phyloP scores from a whole-genome alignment of 2,888 invertebrate genomes.

The Conistra vaccinii region DNA sequence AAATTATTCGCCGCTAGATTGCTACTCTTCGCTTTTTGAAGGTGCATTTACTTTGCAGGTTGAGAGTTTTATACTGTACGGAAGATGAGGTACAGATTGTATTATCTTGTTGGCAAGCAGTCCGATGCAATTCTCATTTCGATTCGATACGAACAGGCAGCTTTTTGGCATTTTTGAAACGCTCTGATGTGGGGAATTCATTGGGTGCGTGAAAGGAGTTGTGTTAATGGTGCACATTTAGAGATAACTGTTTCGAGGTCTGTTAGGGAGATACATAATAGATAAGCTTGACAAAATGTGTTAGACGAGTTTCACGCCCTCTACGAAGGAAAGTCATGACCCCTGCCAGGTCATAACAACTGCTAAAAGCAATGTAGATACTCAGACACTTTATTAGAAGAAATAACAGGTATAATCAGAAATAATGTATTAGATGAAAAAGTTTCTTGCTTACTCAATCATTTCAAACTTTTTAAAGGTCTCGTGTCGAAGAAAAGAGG shows the following conservation, averaged over 20 bases:
- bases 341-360: constrained; percentile 60
- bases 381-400: constrained; percentile 45
- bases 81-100: constrained; percentile 85
- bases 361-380: constrained; percentile 61
- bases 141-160: constrained; percentile 77
- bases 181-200: constrained; percentile 34
- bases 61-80: constrained; percentile 85
- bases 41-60: constrained; percentile 85
- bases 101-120: constrained; percentile 88
- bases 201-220: constrained; percentile 28
- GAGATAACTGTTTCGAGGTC: constrained; percentile 59
- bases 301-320: constrained; percentile 66
- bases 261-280: constrained; percentile 63
- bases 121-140: constrained; percentile 84
- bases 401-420: constrained; percentile 55
- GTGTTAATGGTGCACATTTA: constrained; percentile 50
- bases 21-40: constrained; percentile 86
- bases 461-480: constrained; percentile 45
- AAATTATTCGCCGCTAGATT: constrained; percentile 87
- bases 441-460: constrained; percentile 43
- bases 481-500: constrained; percentile 15
- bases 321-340: constrained; percentile 66
- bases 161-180: constrained; percentile 46
- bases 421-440: constrained; percentile 48
- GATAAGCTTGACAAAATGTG: constrained; percentile 70